phyloP scores from a whole-genome alignment of 1,140 invertebrate species.

The Andricus grossulariae region DNA sequence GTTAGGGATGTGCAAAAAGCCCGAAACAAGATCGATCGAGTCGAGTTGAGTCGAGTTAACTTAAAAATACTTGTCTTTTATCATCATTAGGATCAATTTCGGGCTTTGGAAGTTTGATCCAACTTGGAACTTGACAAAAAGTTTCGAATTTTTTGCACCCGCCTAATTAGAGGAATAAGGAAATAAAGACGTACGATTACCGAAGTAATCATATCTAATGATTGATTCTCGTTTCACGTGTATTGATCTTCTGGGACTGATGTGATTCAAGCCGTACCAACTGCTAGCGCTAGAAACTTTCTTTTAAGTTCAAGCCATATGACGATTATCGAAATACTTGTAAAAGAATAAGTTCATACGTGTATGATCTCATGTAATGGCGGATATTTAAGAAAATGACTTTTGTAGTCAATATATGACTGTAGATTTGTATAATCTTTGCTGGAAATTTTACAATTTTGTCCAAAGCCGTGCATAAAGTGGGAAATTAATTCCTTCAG shows the following conservation, averaged over 20 bases:
- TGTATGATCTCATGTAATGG: slow-evolving; percentile 34
- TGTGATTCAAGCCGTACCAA: too few species aligned
- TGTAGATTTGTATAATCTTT: slow-evolving; percentile 7
- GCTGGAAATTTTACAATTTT: not conserved
- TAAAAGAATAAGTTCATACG: slow-evolving; percentile 17
- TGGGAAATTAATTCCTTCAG: slow-evolving; percentile 8
- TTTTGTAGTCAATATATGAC: not conserved
- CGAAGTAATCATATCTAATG: too few species aligned
- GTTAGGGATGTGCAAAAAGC: not conserved
- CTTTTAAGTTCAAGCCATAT: not conserved
- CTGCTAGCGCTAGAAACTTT: not conserved
- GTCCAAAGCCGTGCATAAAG: slow-evolving; percentile 9
- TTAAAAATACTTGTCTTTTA: too few species aligned
- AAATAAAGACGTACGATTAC: too few species aligned
- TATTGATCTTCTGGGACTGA: too few species aligned
- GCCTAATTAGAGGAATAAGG: too few species aligned
- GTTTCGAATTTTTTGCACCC: too few species aligned
- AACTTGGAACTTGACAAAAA: too few species aligned
- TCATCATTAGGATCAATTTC: too few species aligned
- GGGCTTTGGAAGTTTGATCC: too few species aligned
- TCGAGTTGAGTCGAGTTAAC: too few species aligned
- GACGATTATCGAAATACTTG: slow-evolving; percentile 1
- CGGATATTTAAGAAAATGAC: slow-evolving; percentile 30
- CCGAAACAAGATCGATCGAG: not conserved
- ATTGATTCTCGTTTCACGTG: too few species aligned